Evolutionary conservation across 2,113 vertebrate genomes (phyloP), one percentile per base, ranked within the genome.

Genomic region (Urocitellus parryii): DNA sequence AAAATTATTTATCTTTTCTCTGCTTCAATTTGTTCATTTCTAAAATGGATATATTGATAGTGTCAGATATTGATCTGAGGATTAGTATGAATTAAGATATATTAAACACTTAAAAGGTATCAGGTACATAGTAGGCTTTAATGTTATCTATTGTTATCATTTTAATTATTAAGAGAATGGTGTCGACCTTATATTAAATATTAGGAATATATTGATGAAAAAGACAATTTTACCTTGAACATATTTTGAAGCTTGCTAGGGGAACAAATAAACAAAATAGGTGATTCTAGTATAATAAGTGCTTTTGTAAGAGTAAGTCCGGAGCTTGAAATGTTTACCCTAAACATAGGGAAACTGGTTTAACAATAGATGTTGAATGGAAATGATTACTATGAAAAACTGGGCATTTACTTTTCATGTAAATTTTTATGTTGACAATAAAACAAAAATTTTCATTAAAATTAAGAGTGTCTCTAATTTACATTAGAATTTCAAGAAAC

Each of bases 401-500:
- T 58, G 9, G 51, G 3, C 22, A 67, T 87, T 89, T 90, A 5
- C 25, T 92, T 96, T 80, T 82, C 25, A 86, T 68, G 56, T 56
- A 56, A 56, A 56, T 56, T 56, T 56, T 9, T 77, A 45, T 53
- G 22, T 63, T 97, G 63, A 91, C 4, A 95, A 93, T 37, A 18
- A 56, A 93, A 87, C 16, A 22, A 88, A 53, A 27, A 10, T 91
- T 70, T 89, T 85, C 9, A 68, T 51, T 85, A 72, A 87, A 94
- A 65, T 87, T 42, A 45, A 87, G 1, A 72, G 8, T 85, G 86
- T 86, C 37, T 27, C 16, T 39, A 65, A 34, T 34, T 94, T 90
- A 91, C 70, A 84, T 32, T 73, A 22, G 9, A 58, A 61, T 94
- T 76, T 74, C 17, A 82, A 83, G 70, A 95, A 85, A 82, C 63